A percentile compares a stretch with the other conserved stretches of the same genome.
These are phyloP conservation scores for Chaetoderma sp. DNA, from an alignment of 2,888 invertebrate species.

Conservation along the genomic window DNA sequence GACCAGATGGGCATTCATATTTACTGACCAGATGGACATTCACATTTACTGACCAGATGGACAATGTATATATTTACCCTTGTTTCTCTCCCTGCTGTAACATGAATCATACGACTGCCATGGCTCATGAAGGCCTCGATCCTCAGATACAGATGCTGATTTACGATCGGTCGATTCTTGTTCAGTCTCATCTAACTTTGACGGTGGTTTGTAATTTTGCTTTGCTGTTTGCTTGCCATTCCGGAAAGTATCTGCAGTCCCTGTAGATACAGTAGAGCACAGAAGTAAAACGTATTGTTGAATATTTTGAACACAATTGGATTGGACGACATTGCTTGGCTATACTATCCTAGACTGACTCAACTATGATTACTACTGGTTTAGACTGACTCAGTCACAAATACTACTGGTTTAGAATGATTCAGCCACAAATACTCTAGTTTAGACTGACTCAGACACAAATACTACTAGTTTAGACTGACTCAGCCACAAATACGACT, in stretches of 20 bases:
- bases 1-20: too few relatives aligned
- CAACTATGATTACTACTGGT: too few relatives aligned
- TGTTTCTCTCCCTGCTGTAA: slow-evolving; percentile 61
- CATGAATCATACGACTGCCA: slow-evolving; percentile 68
- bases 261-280: not conserved
- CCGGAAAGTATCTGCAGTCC: slow-evolving; percentile 43
- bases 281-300: too few relatives aligned
- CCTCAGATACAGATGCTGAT: slow-evolving; percentile 41
- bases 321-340: not conserved
- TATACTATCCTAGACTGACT: slow-evolving; percentile 8
- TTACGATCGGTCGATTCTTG: slow-evolving; percentile 37
- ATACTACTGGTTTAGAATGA: too few relatives aligned
- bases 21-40: not conserved
- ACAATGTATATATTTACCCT: slow-evolving; percentile 43
- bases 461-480: too few relatives aligned
- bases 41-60: not conserved
- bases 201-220: slow-evolving; percentile 48
- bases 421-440: too few relatives aligned
- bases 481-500: too few relatives aligned
- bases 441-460: too few relatives aligned
- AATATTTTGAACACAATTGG: not conserved
- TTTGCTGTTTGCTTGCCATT: slow-evolving; percentile 59
- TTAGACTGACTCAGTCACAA: too few relatives aligned
- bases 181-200: slow-evolving; percentile 38
- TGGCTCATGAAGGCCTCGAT: slow-evolving; percentile 62